Evolutionary conservation across 2,113 vertebrate species (phyloP), one percentile per base, ranked within the genome.

Genomic region (Synchiropus splendidus): DNA sequence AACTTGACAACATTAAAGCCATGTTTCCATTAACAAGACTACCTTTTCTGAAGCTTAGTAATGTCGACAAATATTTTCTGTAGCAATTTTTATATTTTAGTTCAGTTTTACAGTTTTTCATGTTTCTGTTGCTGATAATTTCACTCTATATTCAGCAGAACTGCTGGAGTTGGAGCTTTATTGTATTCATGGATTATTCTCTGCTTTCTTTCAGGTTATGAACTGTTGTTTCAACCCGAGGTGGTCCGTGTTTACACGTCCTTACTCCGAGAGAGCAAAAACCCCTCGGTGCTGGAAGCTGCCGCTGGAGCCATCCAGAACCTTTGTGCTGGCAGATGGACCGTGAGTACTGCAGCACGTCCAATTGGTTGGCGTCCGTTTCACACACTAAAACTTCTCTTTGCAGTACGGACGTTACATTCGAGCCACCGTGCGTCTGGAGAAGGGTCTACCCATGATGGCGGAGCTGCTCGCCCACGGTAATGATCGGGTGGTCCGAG

Each of bases 171-270:
- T n/a, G n/a, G n/a, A n/a, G n/a, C 2, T 36, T n/a, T 12, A 12
- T 12, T 2, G 10, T 36, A 12, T 12, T 36, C 5, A 12, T n/a
- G 6, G 6, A 12, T 4, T 27, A 8, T 27, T 27, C 11, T 12
- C 12, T 5, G 34, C 5, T 16, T 12, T 13, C 14, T 32, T 11
- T 10, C 62, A 99, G 95, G 95, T 60, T 97, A 90, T 1, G 95
- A 99, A 66, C 87, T 97, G 34, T 80, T 99, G 49, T 98, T 90
- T 76, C 95, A 99, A 59, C 95, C 94, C 1, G 93, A 99, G 62
- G 90, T 97, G 58, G 89, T 98, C 48, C 90, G 93, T 44, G 82
- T 98, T 71, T 99, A 98, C 71, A 91, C 93, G 16, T 96, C 92
- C 1, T 85, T 98, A 18, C 83, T 98, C 21, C 89, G 88, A 76